Conservation (phyloP, 2,888 invertebrate species). For the Thysanoteuthis rhombus region DNA sequence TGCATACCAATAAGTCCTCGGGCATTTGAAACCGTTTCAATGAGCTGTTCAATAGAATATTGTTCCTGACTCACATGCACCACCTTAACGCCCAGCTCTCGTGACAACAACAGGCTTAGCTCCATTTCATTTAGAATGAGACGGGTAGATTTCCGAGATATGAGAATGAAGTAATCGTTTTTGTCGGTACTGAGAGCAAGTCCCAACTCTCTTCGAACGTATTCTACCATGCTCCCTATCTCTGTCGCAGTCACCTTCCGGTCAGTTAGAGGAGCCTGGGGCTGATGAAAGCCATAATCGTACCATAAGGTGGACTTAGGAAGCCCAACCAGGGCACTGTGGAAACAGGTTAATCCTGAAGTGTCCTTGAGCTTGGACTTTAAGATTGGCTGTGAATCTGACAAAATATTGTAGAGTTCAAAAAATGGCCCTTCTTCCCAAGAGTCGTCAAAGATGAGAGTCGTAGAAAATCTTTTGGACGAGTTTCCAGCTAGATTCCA, state of each 20-base stretch:
- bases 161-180: constrained; percentile 53
- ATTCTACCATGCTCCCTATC: constrained; percentile 41
- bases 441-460: constrained; percentile 64
- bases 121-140: constrained; percentile 69
- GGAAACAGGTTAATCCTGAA: constrained; percentile 64
- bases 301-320: constrained; percentile 68
- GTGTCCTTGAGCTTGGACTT: constrained; percentile 42
- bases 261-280: constrained; percentile 66
- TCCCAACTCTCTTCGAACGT: constrained; percentile 41
- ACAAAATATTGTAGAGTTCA: constrained; percentile 64
- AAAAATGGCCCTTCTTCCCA: constrained; percentile 55
- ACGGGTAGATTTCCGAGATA: constrained; percentile 66
- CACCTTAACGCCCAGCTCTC: constrained; percentile 52
- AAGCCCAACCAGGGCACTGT: constrained; percentile 66
- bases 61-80: constrained; percentile 55
- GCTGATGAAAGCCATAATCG: constrained; percentile 70
- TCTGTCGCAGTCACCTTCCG: constrained; percentile 44
- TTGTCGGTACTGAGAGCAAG: constrained; percentile 33
- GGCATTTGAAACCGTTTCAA: constrained; percentile 50
- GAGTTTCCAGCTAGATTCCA: constrained; percentile 36
- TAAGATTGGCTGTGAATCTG: constrained; percentile 50
- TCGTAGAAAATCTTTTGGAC: constrained; percentile 40
- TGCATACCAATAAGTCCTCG: constrained; percentile 68
- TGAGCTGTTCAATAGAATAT: constrained; percentile 56
- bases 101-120: constrained; percentile 58